A percentile compares a stretch with the other conserved stretches of the same genome.
Evolutionary conservation across 1,140 invertebrate genomes (phyloP).

Genomic region (Ericerus pela): DNA sequence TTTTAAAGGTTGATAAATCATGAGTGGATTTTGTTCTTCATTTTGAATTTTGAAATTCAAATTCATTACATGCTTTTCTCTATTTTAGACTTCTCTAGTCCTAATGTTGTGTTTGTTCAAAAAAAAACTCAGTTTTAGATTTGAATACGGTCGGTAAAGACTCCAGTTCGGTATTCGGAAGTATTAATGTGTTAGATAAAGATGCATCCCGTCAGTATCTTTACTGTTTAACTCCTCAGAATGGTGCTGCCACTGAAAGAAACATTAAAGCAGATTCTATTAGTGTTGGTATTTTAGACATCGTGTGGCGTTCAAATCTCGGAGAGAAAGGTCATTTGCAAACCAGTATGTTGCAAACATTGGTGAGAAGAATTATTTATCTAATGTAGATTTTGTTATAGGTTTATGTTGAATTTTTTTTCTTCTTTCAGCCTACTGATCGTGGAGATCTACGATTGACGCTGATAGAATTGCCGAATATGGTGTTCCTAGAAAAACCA

Average conservation of each 20-base stretch:
- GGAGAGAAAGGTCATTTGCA: conserved; percentile 89
- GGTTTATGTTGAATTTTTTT: conserved; percentile 12
- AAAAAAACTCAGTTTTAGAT: conserved; percentile 37
- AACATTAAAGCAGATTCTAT: conserved; percentile 64
- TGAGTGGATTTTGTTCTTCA: too few species aligned
- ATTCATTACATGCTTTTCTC: background rate
- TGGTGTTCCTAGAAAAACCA: conserved; percentile 60
- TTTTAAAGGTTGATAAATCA: conserved; percentile 46
- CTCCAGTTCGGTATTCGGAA: conserved; percentile 64
- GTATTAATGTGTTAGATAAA: conserved; percentile 62
- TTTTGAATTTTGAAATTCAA: too few species aligned
- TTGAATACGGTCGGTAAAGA: conserved; percentile 45
- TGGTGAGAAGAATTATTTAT: conserved; percentile 37
- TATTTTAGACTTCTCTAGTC: background rate
- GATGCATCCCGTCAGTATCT: conserved; percentile 78
- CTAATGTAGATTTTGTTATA: background rate
- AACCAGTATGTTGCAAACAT: conserved; percentile 86
- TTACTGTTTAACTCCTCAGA: conserved; percentile 72
- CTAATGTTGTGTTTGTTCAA: background rate
- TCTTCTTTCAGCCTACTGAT: conserved; percentile 52
- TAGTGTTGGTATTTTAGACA: conserved; percentile 91
- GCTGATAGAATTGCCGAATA: conserved; percentile 64
- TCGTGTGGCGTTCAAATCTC: conserved; percentile 90
- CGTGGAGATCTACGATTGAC: conserved; percentile 75
- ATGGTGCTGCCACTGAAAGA: conserved; percentile 52